Conservation (phyloP, 2,797 vertebrate species). For the Enteromius mattozi region DNA sequence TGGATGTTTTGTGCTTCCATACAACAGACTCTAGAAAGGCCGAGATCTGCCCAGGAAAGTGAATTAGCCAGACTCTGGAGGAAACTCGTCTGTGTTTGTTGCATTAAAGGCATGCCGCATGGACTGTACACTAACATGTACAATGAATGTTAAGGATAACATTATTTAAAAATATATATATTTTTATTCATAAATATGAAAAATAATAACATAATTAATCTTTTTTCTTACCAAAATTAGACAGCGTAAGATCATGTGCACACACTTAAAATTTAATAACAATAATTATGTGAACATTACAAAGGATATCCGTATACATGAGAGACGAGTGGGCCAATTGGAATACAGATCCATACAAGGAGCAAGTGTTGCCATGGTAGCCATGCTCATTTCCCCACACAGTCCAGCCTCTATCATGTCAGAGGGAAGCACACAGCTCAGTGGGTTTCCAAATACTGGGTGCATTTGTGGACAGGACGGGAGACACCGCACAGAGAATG, state of each 20-base stretch:
- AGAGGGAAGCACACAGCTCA: constrained; percentile 74
- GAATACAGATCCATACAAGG: constrained; percentile 79
- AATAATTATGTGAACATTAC: background rate
- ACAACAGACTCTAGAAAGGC: constrained; percentile 57
- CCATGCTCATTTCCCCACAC: constrained; percentile 74
- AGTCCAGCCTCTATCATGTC: constrained; percentile 74
- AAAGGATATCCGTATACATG: constrained; percentile 80
- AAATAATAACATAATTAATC: background rate
- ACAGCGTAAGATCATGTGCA: background rate
- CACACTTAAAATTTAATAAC: background rate
- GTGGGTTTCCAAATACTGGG: constrained; percentile 66
- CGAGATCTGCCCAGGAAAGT: constrained; percentile 69
- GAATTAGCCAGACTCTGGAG: constrained; percentile 68
- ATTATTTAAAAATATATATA: background rate
- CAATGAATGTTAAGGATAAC: constrained; percentile 66
- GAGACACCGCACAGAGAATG: constrained; percentile 36
- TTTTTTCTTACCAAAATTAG: background rate
- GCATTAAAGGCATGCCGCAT: constrained; percentile 72
- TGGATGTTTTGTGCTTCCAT: constrained; percentile 25
- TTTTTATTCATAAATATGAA: background rate
- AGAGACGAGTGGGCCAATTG: constrained; percentile 72
- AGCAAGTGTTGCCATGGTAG: constrained; percentile 70
- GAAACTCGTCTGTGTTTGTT: constrained; percentile 63
- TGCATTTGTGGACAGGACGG: constrained; percentile 66
- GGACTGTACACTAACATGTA: constrained; percentile 77